A percentile compares a stretch with the other conserved stretches of the same genome.
phyloP scores from a whole-genome alignment of 92 coral and sea anemone species.

The Heteractis magnifica region DNA sequence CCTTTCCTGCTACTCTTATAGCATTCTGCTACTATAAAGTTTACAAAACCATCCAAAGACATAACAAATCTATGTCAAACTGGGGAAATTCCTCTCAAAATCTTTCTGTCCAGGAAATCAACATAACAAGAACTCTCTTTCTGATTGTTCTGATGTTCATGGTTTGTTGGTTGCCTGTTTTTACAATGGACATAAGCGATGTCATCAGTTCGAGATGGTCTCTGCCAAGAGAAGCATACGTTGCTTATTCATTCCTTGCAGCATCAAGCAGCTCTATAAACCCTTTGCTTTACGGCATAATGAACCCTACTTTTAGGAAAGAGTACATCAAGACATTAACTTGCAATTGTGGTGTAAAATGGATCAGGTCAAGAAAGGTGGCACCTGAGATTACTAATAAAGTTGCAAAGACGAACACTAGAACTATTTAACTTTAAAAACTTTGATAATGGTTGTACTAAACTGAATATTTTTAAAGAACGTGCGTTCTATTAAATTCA shows the following conservation, averaged over 20 bases:
- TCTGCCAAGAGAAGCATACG: slow-evolving; percentile 21
- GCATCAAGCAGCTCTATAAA: not conserved
- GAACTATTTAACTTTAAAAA: not conserved
- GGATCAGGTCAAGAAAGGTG: not conserved
- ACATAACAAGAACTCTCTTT: slow-evolving; percentile 17
- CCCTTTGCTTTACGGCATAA: slow-evolving; percentile 23
- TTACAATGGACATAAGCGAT: not conserved
- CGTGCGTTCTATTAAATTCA: not conserved
- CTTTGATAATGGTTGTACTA: not conserved
- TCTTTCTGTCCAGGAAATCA: slow-evolving; percentile 23
- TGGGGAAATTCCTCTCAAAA: slow-evolving; percentile 6
- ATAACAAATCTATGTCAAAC: slow-evolving; percentile 14
- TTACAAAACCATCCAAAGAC: slow-evolving; percentile 3
- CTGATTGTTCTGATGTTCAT: slow-evolving; percentile 5
- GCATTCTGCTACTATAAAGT: slow-evolving; percentile 25
- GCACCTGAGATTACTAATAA: not conserved
- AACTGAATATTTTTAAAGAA: too few relatives aligned
- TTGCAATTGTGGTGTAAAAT: not conserved
- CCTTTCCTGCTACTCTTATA: slow-evolving; percentile 4
- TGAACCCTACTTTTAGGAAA: slow-evolving; percentile 24
- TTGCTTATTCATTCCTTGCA: slow-evolving; percentile 1
- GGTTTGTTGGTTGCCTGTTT: slow-evolving; percentile 22
- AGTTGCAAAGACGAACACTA: not conserved
- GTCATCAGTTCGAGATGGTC: not conserved
- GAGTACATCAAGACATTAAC: slow-evolving; percentile 15